These are phyloP conservation scores for Perccottus glenii DNA, from an alignment of 2,113 vertebrate genomes.

Conservation along the genomic window DNA sequence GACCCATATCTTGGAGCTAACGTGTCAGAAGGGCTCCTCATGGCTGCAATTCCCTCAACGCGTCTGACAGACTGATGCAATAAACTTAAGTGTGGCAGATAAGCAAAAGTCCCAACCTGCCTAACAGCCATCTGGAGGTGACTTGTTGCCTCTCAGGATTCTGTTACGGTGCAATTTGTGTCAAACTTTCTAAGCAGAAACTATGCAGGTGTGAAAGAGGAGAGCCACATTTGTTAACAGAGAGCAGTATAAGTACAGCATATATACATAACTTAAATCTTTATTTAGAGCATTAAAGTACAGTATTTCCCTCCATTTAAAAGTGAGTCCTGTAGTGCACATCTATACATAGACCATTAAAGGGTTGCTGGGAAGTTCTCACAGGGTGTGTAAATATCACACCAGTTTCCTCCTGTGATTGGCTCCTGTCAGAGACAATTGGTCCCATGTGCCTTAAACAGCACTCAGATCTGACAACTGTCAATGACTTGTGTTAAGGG, in stretches of 20 bases:
- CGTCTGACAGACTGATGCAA: constrained; percentile 38
- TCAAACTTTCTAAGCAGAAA: constrained; percentile 26
- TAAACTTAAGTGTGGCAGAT: constrained; percentile 25
- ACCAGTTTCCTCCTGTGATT: neutral
- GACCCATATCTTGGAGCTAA: constrained; percentile 35
- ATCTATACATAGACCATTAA: neutral
- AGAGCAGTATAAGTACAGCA: too few relatives aligned
- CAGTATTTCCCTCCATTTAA: too few relatives aligned
- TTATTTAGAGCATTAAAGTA: neutral
- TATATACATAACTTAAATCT: neutral
- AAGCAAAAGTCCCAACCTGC: constrained; percentile 44
- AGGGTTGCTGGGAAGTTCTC: neutral
- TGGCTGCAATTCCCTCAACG: constrained; percentile 26
- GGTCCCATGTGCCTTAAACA: neutral
- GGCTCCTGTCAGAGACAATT: neutral
- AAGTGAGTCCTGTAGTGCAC: too few relatives aligned
- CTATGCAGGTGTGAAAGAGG: constrained; percentile 17
- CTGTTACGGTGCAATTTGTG: constrained; percentile 32
- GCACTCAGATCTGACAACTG: constrained; percentile 20
- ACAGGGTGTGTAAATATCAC: neutral
- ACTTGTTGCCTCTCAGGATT: constrained; percentile 31
- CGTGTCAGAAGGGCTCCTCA: constrained; percentile 35
- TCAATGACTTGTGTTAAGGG: neutral
- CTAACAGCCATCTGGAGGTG: constrained; percentile 41
- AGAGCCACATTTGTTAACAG: constrained; percentile 8